A percentile compares a stretch with the other conserved stretches of the same genome.
Conservation (phyloP, 2,888 invertebrate genomes). For the Drosophila mulleri region DNA sequence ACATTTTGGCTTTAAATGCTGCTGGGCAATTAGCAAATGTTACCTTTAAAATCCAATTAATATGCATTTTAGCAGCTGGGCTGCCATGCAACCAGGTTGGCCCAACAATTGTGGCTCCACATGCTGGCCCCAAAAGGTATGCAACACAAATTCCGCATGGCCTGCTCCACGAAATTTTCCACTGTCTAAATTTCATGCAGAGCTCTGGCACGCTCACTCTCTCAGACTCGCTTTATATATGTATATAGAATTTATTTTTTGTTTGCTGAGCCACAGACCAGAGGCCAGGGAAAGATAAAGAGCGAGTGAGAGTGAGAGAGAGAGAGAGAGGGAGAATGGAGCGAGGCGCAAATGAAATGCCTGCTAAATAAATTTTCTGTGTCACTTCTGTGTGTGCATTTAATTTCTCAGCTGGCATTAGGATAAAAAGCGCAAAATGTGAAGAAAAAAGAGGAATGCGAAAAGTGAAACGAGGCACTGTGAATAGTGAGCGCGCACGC, state of each 20-base stretch:
- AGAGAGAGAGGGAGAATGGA: background rate
- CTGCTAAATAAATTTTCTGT: constrained; percentile 70
- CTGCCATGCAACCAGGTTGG: constrained; percentile 15
- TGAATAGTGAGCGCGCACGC: constrained; percentile 12
- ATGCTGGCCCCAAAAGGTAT: constrained; percentile 43
- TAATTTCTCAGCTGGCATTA: constrained; percentile 69
- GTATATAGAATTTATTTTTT: background rate
- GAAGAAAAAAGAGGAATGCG: background rate
- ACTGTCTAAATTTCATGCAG: constrained; percentile 32
- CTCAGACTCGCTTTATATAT: background rate
- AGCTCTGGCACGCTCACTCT: background rate
- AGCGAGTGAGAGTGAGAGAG: fast-evolving
- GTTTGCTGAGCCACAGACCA: constrained; percentile 27
- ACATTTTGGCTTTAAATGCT: background rate
- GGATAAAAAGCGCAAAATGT: constrained; percentile 29
- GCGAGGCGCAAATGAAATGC: constrained; percentile 57
- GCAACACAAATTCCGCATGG: constrained; percentile 37
- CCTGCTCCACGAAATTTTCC: constrained; percentile 19
- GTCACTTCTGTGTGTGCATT: constrained; percentile 70
- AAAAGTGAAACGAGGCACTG: background rate
- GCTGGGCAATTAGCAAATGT: constrained; percentile 18
- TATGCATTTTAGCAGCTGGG: constrained; percentile 37
- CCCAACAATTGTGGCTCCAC: constrained; percentile 22
- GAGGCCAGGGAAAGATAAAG: too few species aligned
- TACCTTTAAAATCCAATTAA: constrained; percentile 39